Base-by-base conservation (phyloP, 2,888 invertebrate genomes). In the Eulithis testata region DNA sequence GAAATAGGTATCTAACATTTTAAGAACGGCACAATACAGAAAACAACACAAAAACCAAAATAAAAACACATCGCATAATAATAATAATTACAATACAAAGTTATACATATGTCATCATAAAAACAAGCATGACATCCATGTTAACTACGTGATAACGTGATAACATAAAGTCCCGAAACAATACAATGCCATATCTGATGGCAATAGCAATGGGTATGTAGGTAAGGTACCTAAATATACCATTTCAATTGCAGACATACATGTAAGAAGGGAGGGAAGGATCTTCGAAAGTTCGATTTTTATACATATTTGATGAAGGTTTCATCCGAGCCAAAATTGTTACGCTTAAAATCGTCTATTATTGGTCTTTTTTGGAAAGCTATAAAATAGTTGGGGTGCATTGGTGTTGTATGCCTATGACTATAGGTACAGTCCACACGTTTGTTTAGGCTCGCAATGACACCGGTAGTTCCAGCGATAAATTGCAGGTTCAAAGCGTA, bases 381-480 rank as follows among this genome's bases (percentile, higher is more conserved):
- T 11, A 63, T 58, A 52, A 56, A 63, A 66, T 62, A 57, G 50
- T 45, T 49, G 56, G 52, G 60, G 43, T 60, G 37, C 45, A 63
- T 57, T 47, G 43, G 36, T 58, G 52, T n/a, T 47, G 47, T 47
- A 47, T 14, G 12, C 12, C n/a, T 5, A 31, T 21, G 21, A 6
- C 31, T 31, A 31, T 6, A 6, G 4, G 9, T 12, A 78, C 21
- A 21, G 21, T 21, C 78, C 81, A 78, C 78, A 77, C 78, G 82
- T 86, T 87, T 85, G 80, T 83, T 87, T 79, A 80, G 80, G 73
- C 73, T 72, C 75, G 81, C 84, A 85, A 86, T 86, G 84, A 80
- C 81, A 79, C 80, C 81, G 80, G 80, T 84, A 83, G 77, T 74
- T 77, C 70, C 71, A 68, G 68, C 81, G 78, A 88, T 85, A 86